Conservation (phyloP, 2,797 vertebrate genomes). For the Vespertilio murinus region DNA sequence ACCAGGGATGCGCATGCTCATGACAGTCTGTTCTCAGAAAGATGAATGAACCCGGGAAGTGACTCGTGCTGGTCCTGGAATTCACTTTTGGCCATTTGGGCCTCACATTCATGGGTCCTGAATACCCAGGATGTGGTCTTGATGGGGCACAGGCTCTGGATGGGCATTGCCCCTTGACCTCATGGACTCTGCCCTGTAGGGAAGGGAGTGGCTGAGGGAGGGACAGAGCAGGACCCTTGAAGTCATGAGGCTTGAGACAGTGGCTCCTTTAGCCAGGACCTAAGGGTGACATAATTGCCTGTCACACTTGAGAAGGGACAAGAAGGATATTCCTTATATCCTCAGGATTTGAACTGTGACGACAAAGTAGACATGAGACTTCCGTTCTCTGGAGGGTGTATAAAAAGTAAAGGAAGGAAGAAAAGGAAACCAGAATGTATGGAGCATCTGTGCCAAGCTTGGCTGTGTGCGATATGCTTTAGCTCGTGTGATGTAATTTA, state of each 20-base stretch:
- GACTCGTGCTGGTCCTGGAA: background rate
- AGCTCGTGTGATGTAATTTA: slow-evolving; percentile 69
- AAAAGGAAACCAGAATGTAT: slow-evolving; percentile 71
- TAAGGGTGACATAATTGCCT: background rate
- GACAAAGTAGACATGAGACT: slow-evolving; percentile 53
- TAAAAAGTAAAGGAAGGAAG: slow-evolving; percentile 79
- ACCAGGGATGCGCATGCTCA: background rate
- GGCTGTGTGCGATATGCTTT: slow-evolving; percentile 63
- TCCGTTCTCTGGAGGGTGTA: slow-evolving; percentile 62
- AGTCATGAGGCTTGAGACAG: background rate
- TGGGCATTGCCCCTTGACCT: background rate
- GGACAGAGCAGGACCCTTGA: background rate
- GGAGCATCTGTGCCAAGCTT: slow-evolving; percentile 65
- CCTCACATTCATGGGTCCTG: background rate
- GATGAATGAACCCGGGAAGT: background rate
- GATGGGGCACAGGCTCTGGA: background rate
- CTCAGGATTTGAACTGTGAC: slow-evolving; percentile 63
- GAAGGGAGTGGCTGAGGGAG: background rate
- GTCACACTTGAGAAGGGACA: background rate
- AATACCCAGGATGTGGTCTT: background rate
- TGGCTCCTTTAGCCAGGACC: background rate
- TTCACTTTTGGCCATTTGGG: background rate
- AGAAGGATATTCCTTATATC: slow-evolving; percentile 31
- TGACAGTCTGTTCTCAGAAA: background rate
- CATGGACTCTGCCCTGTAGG: background rate